phyloP scores from a whole-genome alignment of 2,888 invertebrate genomes.

The Megamerina dolium region DNA sequence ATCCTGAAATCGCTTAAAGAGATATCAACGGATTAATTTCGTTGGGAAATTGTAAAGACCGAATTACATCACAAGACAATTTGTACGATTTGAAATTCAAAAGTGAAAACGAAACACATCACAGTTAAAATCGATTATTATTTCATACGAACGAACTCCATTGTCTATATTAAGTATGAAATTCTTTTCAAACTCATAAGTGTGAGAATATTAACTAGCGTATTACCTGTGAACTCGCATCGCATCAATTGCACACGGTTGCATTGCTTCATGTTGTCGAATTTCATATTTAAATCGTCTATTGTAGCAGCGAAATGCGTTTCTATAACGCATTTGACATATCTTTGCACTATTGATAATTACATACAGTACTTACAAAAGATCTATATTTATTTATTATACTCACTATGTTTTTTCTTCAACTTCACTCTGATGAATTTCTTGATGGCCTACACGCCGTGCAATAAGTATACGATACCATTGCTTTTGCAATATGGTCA shows the following conservation, averaged over 20 bases:
- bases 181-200: too few relatives aligned
- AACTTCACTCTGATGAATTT: constrained; percentile 25
- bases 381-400: not conserved
- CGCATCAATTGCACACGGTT: constrained; percentile 47
- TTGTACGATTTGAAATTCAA: too few relatives aligned
- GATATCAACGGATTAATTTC: too few relatives aligned
- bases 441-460: constrained; percentile 38
- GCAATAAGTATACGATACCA: constrained; percentile 46
- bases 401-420: constrained; percentile 40
- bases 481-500: constrained; percentile 46
- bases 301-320: constrained; percentile 44
- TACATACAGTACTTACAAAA: not conserved
- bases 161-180: too few relatives aligned
- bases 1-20: too few relatives aligned
- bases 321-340: constrained; percentile 43
- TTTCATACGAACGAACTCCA: too few relatives aligned
- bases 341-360: constrained; percentile 31
- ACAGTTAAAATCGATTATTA: too few relatives aligned
- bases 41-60: too few relatives aligned
- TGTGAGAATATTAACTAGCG: too few relatives aligned
- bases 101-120: too few relatives aligned
- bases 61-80: too few relatives aligned
- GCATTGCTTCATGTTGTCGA: constrained; percentile 46
- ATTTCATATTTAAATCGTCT: constrained; percentile 47
- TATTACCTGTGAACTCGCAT: constrained; percentile 48